Percentiles rank a stretch among this genome's conserved stretches.
These are phyloP conservation scores for Ophioderma brevispina DNA, from an alignment of 35 echinoderm and acorn worm species.

Conservation along the genomic window DNA sequence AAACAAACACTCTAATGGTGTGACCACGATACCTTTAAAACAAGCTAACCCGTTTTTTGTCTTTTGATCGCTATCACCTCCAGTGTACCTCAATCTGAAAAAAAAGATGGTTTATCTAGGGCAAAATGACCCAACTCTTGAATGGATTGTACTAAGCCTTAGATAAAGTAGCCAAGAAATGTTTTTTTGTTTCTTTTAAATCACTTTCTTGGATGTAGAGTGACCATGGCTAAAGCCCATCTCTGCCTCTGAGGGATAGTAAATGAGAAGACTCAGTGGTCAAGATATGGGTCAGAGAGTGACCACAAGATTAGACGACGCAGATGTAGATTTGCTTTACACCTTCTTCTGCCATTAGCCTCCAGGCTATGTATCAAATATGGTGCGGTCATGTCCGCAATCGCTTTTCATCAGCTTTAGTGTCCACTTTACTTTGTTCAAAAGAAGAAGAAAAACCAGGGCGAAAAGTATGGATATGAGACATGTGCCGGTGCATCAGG, in stretches of 20 bases:
- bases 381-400: background rate
- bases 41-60: background rate
- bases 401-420: background rate
- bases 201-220: background rate
- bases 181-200: background rate
- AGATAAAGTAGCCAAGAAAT: background rate
- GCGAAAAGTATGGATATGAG: background rate
- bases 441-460: background rate
- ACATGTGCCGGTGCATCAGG: background rate
- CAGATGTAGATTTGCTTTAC: background rate
- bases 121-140: background rate
- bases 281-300: background rate
- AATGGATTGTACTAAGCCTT: background rate
- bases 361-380: background rate
- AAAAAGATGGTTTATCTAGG: background rate
- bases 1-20: background rate
- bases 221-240: background rate
- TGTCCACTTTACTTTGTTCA: slow-evolving; percentile 4
- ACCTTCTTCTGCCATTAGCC: background rate
- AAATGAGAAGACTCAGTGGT: background rate
- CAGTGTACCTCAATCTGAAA: background rate
- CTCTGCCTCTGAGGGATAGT: background rate
- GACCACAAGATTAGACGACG: background rate
- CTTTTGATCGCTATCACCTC: background rate
- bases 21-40: background rate